Conservation (phyloP, 2,797 vertebrate species). For the Cryptoblepharus egeriae region DNA sequence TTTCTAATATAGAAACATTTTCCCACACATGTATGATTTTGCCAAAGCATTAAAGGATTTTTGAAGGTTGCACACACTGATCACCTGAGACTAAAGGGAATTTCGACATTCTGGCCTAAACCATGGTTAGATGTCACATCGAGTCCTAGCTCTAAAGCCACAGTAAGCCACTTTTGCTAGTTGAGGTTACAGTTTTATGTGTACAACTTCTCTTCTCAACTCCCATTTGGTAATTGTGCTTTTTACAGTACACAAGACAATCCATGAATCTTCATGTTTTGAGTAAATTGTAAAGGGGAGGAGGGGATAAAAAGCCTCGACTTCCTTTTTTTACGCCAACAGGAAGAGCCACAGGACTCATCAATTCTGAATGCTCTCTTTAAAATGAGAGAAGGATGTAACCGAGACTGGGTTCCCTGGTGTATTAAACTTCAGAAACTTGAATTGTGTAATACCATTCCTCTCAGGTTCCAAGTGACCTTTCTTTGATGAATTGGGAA, state of each 20-base stretch:
- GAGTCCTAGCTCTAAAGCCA: conserved; percentile 45
- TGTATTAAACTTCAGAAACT: conserved; percentile 55
- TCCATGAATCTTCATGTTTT: conserved; percentile 35
- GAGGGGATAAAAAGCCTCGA: background rate
- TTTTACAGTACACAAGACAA: conserved; percentile 52
- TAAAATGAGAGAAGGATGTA: conserved; percentile 36
- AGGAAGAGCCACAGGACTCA: conserved; percentile 49
- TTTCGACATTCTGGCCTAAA: conserved; percentile 70
- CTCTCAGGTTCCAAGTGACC: conserved; percentile 31
- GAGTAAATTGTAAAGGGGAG: conserved; percentile 38
- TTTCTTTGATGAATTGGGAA: conserved; percentile 30
- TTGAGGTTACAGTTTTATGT: conserved; percentile 71
- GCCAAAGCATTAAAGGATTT: conserved; percentile 44
- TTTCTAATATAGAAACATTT: conserved; percentile 28
- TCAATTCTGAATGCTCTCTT: conserved; percentile 6
- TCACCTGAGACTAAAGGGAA: conserved; percentile 57
- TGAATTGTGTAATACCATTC: conserved; percentile 27
- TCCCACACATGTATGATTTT: conserved; percentile 34
- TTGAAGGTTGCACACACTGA: conserved; percentile 42
- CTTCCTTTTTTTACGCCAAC: conserved; percentile 44
- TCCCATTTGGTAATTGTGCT: conserved; percentile 48
- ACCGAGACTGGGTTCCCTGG: conserved; percentile 54
- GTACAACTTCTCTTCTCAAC: conserved; percentile 65
- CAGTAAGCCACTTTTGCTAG: conserved; percentile 57
- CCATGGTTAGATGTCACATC: conserved; percentile 39